Base-by-base conservation (phyloP, 2,888 invertebrate species). In the Callinectes sapidus region DNA sequence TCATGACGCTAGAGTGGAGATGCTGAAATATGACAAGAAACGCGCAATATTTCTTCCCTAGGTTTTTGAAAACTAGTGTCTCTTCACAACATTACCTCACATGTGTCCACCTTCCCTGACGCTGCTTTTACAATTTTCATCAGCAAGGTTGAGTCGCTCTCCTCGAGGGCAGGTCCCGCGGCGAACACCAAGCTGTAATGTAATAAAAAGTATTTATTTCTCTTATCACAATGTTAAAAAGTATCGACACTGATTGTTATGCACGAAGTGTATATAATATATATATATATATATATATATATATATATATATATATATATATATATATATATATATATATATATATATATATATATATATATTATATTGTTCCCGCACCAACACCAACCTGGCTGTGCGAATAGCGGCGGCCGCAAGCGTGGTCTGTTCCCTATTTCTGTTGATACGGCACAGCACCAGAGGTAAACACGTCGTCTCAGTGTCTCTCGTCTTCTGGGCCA, bases 331-430 rank as follows among this genome's bases (percentile, higher is more conserved):
- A n/a, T n/a, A n/a, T n/a, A n/a, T n/a, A n/a, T n/a, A n/a, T n/a
- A n/a, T n/a, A n/a, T n/a, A n/a, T n/a, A n/a, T n/a, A n/a, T n/a
- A n/a, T n/a, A n/a, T n/a, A n/a, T n/a, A n/a, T 39, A 5, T 39
- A 3, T 39, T 39, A 5, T 39, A 3, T 39, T 54, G 28, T 32
- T 14, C 35, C 13, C 10, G 35, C 32, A 14, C 32, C 18, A 48
- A 28, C 28, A 85, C 90, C 54, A 16, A 90, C 90, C 90, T 90
- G 89, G 42, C 71, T 3, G 42, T n/a, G n/a, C 89, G 89, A 28
- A 77, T 89, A 18, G 48, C 71, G 18, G 89, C 89, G 1, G 89
- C 89, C 28, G 28, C 28, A 14, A 89, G 89, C 14, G 89, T 48
- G 28, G 71, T 18, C 5, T 42, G 77, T 18, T 39, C 8, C 18